phyloP scores from a whole-genome alignment of 2,888 invertebrate genomes.

The Drosophila phalerata region DNA sequence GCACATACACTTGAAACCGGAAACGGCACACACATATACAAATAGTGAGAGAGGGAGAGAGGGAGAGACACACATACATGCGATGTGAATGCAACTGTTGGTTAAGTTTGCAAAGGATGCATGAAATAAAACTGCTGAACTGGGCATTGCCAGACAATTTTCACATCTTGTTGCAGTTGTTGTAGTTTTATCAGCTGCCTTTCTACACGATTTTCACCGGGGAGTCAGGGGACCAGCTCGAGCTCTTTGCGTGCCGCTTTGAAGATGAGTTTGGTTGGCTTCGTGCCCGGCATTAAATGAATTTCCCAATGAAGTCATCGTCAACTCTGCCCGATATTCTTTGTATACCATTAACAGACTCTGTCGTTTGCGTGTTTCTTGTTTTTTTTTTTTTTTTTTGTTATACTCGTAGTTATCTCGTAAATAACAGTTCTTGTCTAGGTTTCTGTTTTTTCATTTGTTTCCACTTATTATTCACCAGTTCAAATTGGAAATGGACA shows the following conservation, averaged over 20 bases:
- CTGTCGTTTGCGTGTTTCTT: constrained; percentile 31
- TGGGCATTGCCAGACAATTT: constrained; percentile 33
- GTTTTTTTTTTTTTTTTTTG: constrained; percentile 39
- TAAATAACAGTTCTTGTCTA: constrained; percentile 47
- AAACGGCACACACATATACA: constrained; percentile 5
- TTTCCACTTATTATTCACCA: constrained; percentile 21
- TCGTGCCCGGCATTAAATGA: constrained; percentile 58
- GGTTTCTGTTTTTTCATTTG: constrained; percentile 25
- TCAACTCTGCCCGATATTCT: constrained; percentile 38
- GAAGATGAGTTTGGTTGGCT: constrained; percentile 35
- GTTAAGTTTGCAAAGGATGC: constrained; percentile 33
- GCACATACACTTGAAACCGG: constrained; percentile 23
- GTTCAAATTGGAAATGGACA: constrained; percentile 37
- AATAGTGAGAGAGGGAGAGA: not conserved
- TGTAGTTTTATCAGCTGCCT: constrained; percentile 19
- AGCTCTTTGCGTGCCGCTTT: constrained; percentile 42
- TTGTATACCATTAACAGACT: constrained; percentile 39
- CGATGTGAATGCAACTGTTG: constrained; percentile 35
- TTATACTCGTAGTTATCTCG: constrained; percentile 49
- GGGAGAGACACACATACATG: not conserved
- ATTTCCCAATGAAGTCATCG: constrained; percentile 54
- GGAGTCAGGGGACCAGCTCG: not conserved
- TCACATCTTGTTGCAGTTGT: constrained; percentile 15
- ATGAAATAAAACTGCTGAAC: constrained; percentile 29
- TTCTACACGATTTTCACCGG: not conserved